These are phyloP conservation scores for Drosophila affinis DNA, from an alignment of 2,888 invertebrate genomes.

Conservation along the genomic window DNA sequence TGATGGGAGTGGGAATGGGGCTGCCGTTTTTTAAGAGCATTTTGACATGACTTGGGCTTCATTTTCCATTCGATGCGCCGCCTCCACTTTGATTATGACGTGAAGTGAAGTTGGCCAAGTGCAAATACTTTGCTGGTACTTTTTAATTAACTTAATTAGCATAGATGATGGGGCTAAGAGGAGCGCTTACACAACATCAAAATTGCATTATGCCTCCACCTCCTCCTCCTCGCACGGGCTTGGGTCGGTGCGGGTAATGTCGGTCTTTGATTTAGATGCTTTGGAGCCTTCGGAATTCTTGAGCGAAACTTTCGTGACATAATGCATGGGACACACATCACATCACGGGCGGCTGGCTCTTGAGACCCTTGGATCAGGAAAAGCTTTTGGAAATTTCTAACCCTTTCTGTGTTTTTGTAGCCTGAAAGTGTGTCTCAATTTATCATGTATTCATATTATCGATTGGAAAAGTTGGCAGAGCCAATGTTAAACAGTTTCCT, in stretches of 20 bases:
- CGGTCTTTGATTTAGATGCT: conserved; percentile 37
- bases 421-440: conserved; percentile 12
- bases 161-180: conserved; percentile 75
- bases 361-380: background rate
- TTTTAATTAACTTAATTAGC: conserved; percentile 77
- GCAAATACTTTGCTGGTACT: conserved; percentile 77
- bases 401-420: background rate
- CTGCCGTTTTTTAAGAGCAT: conserved; percentile 69
- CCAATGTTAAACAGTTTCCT: conserved; percentile 6
- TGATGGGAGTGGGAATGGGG: conserved; percentile 3
- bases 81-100: conserved; percentile 76
- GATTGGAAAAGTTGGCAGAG: conserved; percentile 20
- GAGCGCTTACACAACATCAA: conserved; percentile 72
- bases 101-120: conserved; percentile 77
- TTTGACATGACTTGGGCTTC: conserved; percentile 75
- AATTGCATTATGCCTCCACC: conserved; percentile 66
- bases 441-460: conserved; percentile 13
- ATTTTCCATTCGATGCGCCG: conserved; percentile 54
- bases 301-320: conserved; percentile 34
- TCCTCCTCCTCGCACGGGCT: conserved; percentile 6
- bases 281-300: conserved; percentile 37
- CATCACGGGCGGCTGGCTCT: conserved; percentile 11
- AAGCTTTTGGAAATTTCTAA: conserved; percentile 10
- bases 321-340: conserved; percentile 36
- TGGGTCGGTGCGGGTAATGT: background rate